Base-by-base conservation (phyloP, 2,888 invertebrate genomes). In the Pasiphila rectangulata region DNA sequence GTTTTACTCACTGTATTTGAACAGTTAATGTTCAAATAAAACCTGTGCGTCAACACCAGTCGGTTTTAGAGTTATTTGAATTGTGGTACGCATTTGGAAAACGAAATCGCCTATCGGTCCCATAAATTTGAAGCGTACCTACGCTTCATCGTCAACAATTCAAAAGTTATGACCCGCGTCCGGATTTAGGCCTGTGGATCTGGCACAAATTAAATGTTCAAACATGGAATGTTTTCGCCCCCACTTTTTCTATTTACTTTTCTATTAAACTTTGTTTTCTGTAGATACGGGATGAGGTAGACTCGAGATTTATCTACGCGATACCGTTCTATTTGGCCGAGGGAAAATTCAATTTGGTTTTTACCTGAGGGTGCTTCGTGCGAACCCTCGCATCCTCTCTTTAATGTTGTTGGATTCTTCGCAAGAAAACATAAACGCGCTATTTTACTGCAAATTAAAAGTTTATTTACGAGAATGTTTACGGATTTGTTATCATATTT, bases 331-430 rank as follows among this genome's bases (percentile, higher is more conserved):
- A 75, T 83, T 83, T 78, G 78, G 77, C 67, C 68, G 78, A 77
- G 77, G 72, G 82, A 77, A 79, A 83, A 84, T 85, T 85, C 84
- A 84, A 86, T 86, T 86, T 84, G 75, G 81, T 83, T 83, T 85
- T 82, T 82, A 83, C 83, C 83, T 82, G 80, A 77, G 80, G 85
- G 81, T 75, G 75, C 71, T 72, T 63, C 67, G 74, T 69, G 73
- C 71, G 70, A 74, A 76, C 80, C 78, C 78, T 76, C 78, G 72
- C 70, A 72, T 75, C 67, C 69, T 75, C 72, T 65, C 69, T 74
- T 74, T 79, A 76, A 79, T 77, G 73, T 79, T 74, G 74, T 71
- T 70, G 69, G 71, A 73, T 79, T 73, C 67, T 71, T 68, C 59
- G 66, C 59, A 65, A 70, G 69, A 69, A 71, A 70, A 74, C 68